These are phyloP conservation scores for Intellagama lesueurii DNA, from an alignment of 2,797 vertebrate species.

Conservation along the genomic window DNA sequence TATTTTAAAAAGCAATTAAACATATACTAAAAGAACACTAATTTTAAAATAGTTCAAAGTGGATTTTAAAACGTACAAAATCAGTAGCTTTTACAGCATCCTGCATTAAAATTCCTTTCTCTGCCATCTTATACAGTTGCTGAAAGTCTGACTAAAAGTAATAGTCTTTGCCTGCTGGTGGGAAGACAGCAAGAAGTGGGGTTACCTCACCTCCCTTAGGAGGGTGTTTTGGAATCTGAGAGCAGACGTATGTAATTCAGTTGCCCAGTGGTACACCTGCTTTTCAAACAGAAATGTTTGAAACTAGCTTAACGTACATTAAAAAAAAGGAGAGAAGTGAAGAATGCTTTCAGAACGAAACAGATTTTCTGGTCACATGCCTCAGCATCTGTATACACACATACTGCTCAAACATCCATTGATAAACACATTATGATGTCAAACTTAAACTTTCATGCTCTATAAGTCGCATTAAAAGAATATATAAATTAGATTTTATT, in stretches of 20 bases:
- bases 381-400: not conserved
- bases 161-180: too few relatives aligned
- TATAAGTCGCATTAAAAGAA: not conserved
- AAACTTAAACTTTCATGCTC: not conserved
- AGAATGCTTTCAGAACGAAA: not conserved
- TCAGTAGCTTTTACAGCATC: too few relatives aligned
- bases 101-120: too few relatives aligned
- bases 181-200: too few relatives aligned
- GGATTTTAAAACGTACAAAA: too few relatives aligned
- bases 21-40: too few relatives aligned
- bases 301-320: not conserved
- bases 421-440: not conserved
- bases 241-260: not conserved
- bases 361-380: not conserved
- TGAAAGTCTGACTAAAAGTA: too few relatives aligned
- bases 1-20: too few relatives aligned
- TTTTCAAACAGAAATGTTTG: not conserved
- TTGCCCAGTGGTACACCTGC: not conserved
- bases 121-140: too few relatives aligned
- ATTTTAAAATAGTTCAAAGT: too few relatives aligned
- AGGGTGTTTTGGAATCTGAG: not conserved
- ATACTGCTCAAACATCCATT: not conserved
- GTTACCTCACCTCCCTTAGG: not conserved
- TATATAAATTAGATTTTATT: not conserved
- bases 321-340: too few relatives aligned